phyloP scores from a whole-genome alignment of 1,140 invertebrate species.

The Mizuhopecten yessoensis region DNA sequence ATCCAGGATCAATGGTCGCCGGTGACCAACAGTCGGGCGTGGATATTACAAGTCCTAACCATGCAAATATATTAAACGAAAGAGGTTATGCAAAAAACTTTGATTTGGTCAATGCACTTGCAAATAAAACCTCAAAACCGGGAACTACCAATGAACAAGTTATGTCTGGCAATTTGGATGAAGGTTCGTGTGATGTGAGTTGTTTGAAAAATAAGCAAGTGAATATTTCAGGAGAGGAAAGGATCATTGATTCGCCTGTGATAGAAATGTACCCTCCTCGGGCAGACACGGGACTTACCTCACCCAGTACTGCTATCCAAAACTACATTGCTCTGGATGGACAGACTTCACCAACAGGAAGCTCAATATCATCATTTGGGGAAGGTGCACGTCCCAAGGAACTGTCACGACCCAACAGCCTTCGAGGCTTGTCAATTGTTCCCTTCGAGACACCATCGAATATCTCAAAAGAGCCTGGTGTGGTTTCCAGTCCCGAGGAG shows the following conservation, averaged over 20 bases:
- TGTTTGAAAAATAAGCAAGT: background rate
- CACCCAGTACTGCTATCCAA: slow-evolving; percentile 10
- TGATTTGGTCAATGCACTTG: slow-evolving; percentile 33
- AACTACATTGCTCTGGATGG: slow-evolving; percentile 31
- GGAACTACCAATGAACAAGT: background rate
- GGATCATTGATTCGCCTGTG: background rate
- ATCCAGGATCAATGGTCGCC: slow-evolving; percentile 40
- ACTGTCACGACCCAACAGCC: slow-evolving; percentile 49
- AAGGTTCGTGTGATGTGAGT: background rate
- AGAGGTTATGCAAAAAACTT: slow-evolving; percentile 35
- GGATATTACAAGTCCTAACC: background rate
- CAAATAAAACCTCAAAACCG: slow-evolving; percentile 20
- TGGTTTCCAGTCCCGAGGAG: background rate
- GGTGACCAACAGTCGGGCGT: background rate
- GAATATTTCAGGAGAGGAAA: background rate
- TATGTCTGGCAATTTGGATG: background rate
- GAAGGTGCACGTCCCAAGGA: slow-evolving; percentile 74
- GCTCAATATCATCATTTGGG: slow-evolving; percentile 38
- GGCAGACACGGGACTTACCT: background rate
- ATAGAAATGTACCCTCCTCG: background rate
- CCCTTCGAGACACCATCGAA: background rate
- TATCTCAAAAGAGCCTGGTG: background rate
- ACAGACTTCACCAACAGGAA: background rate
- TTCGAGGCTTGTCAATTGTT: background rate
- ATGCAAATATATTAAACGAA: slow-evolving; percentile 19